Base-by-base conservation (phyloP, 1,140 invertebrate genomes). In the Helicoverpa zea region DNA sequence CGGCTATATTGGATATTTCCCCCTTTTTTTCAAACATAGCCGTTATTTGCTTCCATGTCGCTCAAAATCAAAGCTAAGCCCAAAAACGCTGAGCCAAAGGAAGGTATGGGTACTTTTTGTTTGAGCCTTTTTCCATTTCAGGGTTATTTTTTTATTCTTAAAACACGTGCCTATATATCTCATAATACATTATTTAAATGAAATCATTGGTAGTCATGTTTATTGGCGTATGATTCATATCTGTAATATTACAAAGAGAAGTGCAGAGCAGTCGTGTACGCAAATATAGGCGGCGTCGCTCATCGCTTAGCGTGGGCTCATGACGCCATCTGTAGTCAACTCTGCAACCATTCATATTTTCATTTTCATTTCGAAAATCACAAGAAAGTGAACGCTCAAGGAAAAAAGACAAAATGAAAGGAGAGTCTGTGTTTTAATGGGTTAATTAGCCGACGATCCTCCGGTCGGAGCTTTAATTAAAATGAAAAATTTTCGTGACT, bases 401-500 rank as follows among this genome's bases (percentile, higher is more conserved):
- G 84, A 89, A 93, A 92, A 93, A 94, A 92, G 88, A 92, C 87
- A 90, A 90, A 92, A 94, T 90, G 88, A 90, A 92, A 90, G 84
- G 83, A 86, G 88, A 92, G 88, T 90, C 90, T 92, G 90, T 91
- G 88, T 94, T 94, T 93, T 94, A 94, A 94, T 94, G 92, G 93
- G 92, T 94, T 93, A 94, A 94, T 94, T 94, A 94, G 93, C 91
- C 89, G 88, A 89, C 91, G 92, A 94, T 94, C 92, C 93, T 85
- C 92, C 89, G 89, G 92, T 90, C 84, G 89, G 87, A 80, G 92
- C 89, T 93, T 94, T 94, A 94, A 94, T 94, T 94, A 94, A 94
- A 94, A 94, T 94, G 92, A 94, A 94, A 94, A 94, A 93, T 93
- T 94, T 94, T 93, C 92, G 93, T 92, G 92, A 93, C 91, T 92